Conservation (phyloP, 2,113 vertebrate species). For the Thalassarche chlororhynchos region DNA sequence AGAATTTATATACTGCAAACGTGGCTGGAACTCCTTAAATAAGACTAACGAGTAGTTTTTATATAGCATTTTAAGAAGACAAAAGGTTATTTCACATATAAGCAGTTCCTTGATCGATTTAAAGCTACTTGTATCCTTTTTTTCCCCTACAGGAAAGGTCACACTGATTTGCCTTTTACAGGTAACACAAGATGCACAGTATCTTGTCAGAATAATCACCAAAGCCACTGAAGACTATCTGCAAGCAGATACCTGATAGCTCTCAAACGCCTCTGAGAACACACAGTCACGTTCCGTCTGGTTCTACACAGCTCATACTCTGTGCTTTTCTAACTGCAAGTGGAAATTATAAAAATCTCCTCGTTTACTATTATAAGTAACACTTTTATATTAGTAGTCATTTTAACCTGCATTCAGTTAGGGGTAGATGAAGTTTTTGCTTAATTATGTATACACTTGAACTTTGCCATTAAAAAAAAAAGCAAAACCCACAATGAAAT, state of each 20-base stretch:
- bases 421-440: not conserved
- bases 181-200: not conserved
- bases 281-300: not conserved
- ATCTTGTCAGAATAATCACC: not conserved
- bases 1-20: not conserved
- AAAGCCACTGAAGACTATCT: not conserved
- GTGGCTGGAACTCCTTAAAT: not conserved
- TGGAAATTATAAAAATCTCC: not conserved
- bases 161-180: not conserved
- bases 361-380: not conserved
- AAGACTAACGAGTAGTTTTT: not conserved
- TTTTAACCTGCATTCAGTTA: not conserved
- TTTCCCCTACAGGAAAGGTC: not conserved
- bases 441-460: not conserved
- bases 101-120: not conserved
- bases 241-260: not conserved
- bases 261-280: not conserved
- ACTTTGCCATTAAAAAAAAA: not conserved
- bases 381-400: not conserved
- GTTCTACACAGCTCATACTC: not conserved
- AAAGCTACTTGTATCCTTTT: not conserved
- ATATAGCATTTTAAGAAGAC: not conserved
- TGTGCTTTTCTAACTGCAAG: not conserved
- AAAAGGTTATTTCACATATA: not conserved
- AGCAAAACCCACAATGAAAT: not conserved